Evolutionary conservation across 2,797 vertebrate species (phyloP).

Genomic region (Capromys pilorides): DNA sequence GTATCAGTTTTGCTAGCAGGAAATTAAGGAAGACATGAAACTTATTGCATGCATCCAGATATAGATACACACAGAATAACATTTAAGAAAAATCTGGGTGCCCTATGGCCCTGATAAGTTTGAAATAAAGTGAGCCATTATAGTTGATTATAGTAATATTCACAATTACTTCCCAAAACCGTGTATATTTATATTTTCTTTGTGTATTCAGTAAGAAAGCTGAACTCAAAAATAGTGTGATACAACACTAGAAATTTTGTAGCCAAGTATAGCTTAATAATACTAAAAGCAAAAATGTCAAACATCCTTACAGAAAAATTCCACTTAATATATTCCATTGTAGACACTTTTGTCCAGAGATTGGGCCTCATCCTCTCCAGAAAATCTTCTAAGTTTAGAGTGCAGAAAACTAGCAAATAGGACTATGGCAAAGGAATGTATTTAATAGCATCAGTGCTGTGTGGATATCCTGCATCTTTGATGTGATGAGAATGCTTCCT

Average conservation of each 20-base stretch:
- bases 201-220: neutral
- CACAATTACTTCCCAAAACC: slow-evolving; percentile 7
- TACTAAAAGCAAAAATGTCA: neutral
- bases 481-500: neutral
- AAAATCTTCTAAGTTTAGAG: neutral
- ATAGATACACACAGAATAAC: neutral
- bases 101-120: neutral
- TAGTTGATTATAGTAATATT: neutral
- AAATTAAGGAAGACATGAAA: neutral
- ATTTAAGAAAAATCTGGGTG: neutral
- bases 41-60: neutral
- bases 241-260: neutral
- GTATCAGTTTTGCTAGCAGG: neutral
- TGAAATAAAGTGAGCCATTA: neutral
- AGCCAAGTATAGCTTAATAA: neutral
- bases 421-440: neutral
- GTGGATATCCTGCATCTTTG: neutral
- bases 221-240: neutral
- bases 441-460: neutral
- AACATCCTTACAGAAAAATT: slow-evolving; percentile 28
- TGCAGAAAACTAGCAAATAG: neutral
- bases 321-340: neutral
- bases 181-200: neutral
- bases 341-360: neutral
- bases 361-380: neutral